phyloP scores from a whole-genome alignment of 37 sponge, comb jelly and placozoan genomes.

The Ephydatia muelleri region DNA sequence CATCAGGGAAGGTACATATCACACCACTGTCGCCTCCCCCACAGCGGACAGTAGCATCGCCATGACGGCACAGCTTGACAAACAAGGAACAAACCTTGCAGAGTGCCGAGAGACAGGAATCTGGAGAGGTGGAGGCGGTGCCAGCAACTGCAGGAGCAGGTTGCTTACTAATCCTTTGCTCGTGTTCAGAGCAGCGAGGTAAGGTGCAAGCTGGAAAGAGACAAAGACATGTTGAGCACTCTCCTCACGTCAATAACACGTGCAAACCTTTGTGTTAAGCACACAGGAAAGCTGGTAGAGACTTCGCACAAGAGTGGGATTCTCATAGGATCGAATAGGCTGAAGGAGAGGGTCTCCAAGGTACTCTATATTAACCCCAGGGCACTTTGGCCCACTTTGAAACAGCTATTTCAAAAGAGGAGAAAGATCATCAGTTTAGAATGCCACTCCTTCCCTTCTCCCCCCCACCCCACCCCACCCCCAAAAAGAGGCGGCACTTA shows the following conservation, averaged over 20 bases:
- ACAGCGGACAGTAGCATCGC: too few relatives aligned
- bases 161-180: conserved; percentile 33
- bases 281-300: conserved; percentile 37
- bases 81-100: neutral
- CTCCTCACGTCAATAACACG: too few relatives aligned
- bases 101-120: neutral
- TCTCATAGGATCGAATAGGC: conserved; percentile 83
- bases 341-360: conserved; percentile 72
- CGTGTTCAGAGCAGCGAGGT: conserved; percentile 35
- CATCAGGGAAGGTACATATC: neutral
- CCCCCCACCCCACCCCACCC: too few relatives aligned
- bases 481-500: too few relatives aligned
- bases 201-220: conserved; percentile 39
- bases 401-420: too few relatives aligned
- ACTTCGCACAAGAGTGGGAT: conserved; percentile 55
- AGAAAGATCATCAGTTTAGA: too few relatives aligned
- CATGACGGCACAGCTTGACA: neutral
- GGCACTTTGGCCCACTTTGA: conserved; percentile 24
- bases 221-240: too few relatives aligned
- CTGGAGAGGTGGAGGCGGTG: conserved; percentile 45
- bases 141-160: conserved; percentile 36
- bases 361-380: conserved; percentile 26
- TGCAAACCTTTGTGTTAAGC: conserved; percentile 54
- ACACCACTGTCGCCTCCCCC: too few relatives aligned
- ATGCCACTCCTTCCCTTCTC: too few relatives aligned